Base-by-base conservation (phyloP, 2,797 vertebrate species). In the Valencia hispanica region DNA sequence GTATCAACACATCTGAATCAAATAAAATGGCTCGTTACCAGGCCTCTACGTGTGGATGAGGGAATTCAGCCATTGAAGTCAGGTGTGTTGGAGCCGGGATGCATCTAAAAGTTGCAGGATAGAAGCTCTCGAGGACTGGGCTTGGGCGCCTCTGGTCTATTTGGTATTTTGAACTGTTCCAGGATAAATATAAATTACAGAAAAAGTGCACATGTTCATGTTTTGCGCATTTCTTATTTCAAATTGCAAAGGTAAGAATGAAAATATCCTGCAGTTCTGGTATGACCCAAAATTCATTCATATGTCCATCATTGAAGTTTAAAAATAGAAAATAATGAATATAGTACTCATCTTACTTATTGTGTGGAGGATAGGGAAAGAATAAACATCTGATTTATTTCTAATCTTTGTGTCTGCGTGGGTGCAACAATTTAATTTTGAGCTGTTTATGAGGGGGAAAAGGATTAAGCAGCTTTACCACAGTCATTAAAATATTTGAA, bases 401-500 rank as follows among this genome's bases (percentile, higher is more conserved):
- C 36, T 30, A 53, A 8, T 57, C 25, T 57, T 57, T 30, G 15
- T 45, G 51, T 27, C 14, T 45, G 10, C 1, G n/a, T 72, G 51
- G 36, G 39, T 20, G 53, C 1, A 55, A 57, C 45, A 36, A 61
- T 41, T 18, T 2, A 59, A 36, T 50, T n/a, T n/a, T 70, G 53
- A 39, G 9, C 57, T 43, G 68, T 15, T 57, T 45, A 57, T 32
- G 18, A 63, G 48, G n/a, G 32, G 34, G 9, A 43, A 20, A 43
- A 55, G 18, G 22, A 79, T 34, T 12, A 79, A 81, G 68, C 10
- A 65, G 25, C 41, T 79, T 76, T 63, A 74, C 65, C 30, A 50
- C 8, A 70, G 7, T 63, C 39, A 68, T 79, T 79, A 74, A 73
- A 74, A 53, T 68, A 12, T 82, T 80, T 73, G 70, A 45, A 14